Evolutionary conservation across 2,797 vertebrate genomes (phyloP), one percentile per base, ranked within the genome.

Genomic region (Xenops minutus): DNA sequence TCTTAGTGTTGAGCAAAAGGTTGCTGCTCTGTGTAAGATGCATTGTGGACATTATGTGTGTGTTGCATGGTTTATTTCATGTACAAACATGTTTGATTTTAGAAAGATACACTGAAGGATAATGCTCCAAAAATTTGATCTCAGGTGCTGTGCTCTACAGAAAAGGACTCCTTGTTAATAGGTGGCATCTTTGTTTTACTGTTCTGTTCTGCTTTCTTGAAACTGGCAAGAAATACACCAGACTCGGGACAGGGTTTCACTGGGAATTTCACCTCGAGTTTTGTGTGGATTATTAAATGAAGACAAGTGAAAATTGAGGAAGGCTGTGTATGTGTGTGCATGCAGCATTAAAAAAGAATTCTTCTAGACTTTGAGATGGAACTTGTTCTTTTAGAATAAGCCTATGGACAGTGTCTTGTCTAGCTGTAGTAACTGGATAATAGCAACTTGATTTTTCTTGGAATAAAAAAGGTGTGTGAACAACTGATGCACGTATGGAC

Each of bases 11-110:
- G 46, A 75, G 54, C 30, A 68, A 48, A 92, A 76, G 64, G 18
- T 54, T 12, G 10, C 18, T 64, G 41, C 48, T 34, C 17, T 80
- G 39, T 29, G 20, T 37, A 37, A 76, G 64, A 20, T 66, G 30
- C 15, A 0, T 10, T 72, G 51, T 44, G 49, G 8, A 15, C 12
- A 14, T 66, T 76, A 5, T 0, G 0, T 64, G 4, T 77, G 22
- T 43, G 18, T 51, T 88, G 32, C 14, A 1, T 54, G 19, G 41
- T 80, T 68, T 63, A 37, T 67, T 91, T 93, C 37, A 32, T 34
- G 14, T 20, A 34, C 24, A 5, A 77, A 6, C 0, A 0, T 12
- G 23, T 49, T 88, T 85, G n/a, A 43, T 62, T 83, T 34, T 7
- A 0, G 37, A 58, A 82, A 18, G 24, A 14, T 19, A 3, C 4